phyloP scores from a whole-genome alignment of 2,888 invertebrate genomes.

The Ichneumon xanthorius region DNA sequence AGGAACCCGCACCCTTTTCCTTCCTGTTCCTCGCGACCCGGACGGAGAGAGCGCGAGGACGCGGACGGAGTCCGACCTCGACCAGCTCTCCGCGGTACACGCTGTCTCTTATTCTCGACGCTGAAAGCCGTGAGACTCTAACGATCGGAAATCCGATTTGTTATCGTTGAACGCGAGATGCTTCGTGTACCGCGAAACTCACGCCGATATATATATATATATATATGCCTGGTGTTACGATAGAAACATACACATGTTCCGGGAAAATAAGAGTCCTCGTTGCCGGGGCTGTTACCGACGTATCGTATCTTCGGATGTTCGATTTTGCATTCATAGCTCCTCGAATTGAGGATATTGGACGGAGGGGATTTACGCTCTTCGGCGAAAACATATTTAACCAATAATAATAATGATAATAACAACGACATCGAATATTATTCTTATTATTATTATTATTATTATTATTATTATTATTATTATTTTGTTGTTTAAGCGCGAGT shows the following conservation, averaged over 20 bases:
- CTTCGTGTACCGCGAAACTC: constrained; percentile 12
- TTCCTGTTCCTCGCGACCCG: constrained; percentile 34
- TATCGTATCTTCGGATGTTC: background rate
- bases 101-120: constrained; percentile 54
- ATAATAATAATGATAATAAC: background rate
- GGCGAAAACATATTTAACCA: background rate
- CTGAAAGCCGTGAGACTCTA: constrained; percentile 74
- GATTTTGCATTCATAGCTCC: constrained; percentile 5
- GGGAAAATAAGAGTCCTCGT: background rate
- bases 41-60: constrained; percentile 37
- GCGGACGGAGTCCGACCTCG: constrained; percentile 9
- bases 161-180: constrained; percentile 49
- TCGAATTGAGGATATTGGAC: constrained; percentile 2
- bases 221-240: background rate
- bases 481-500: too few species aligned
- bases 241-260: constrained; percentile 4
- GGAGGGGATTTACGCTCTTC: background rate
- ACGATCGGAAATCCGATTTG: constrained; percentile 81
- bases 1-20: constrained; percentile 40
- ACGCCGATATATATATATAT: background rate
- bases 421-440: too few species aligned
- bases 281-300: constrained; percentile 27
- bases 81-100: background rate
- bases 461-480: too few species aligned
- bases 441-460: too few species aligned